A percentile compares a stretch with the other conserved stretches of the same genome.
Evolutionary conservation across 2,113 vertebrate genomes (phyloP).

Genomic region (Muntiacus muntjak): DNA sequence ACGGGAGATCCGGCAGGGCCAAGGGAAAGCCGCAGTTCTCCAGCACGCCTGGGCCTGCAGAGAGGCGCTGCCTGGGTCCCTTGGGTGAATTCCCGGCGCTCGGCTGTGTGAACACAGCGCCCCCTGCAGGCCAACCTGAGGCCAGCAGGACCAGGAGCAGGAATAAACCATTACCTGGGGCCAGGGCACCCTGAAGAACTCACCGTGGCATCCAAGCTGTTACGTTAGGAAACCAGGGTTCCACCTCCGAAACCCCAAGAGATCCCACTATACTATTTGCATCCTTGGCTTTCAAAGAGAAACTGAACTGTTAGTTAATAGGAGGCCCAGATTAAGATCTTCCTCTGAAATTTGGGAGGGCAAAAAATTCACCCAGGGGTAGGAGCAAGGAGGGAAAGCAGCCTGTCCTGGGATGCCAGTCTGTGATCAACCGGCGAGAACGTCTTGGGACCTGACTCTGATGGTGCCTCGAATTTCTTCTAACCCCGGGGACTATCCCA

Average conservation of each 20-base stretch:
- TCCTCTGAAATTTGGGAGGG: neutral
- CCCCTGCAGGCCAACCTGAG: constrained; percentile 12
- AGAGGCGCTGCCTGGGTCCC: neutral
- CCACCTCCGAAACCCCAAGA: neutral
- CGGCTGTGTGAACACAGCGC: neutral
- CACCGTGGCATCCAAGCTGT: neutral
- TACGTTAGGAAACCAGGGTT: neutral
- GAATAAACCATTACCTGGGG: neutral
- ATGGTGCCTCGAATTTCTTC: neutral
- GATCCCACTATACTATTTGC: neutral
- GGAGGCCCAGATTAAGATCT: neutral
- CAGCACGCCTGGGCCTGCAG: neutral
- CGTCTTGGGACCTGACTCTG: neutral
- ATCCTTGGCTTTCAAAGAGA: neutral
- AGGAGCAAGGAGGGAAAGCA: neutral
- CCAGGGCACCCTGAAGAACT: neutral
- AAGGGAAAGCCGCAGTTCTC: neutral
- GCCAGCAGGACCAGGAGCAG: neutral
- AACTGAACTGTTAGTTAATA: neutral
- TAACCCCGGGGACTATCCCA: neutral
- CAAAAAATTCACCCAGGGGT: neutral
- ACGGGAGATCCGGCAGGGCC: neutral
- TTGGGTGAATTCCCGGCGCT: neutral
- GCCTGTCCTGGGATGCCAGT: neutral
- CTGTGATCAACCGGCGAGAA: neutral